phyloP scores from a whole-genome alignment of 2,797 vertebrate species.

The Coendou prehensilis region DNA sequence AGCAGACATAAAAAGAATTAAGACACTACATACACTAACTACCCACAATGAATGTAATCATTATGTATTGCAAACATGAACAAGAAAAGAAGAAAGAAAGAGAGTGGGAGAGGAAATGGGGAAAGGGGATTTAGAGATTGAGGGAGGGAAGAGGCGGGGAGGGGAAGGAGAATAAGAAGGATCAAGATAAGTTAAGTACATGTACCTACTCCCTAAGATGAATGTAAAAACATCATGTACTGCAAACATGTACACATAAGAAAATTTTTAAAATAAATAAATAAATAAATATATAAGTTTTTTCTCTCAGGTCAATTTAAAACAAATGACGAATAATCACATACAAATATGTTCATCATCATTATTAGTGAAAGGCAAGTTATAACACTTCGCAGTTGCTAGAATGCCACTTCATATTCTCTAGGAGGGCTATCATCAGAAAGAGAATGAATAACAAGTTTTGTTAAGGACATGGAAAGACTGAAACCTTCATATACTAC shows the following conservation, averaged over 20 bases:
- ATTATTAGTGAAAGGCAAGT: conserved; percentile 2
- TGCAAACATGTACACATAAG: not conserved
- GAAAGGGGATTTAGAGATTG: not conserved
- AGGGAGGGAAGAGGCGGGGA: not conserved
- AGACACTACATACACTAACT: not conserved
- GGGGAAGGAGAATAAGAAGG: not conserved
- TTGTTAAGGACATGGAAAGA: not conserved
- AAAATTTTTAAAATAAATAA: not conserved
- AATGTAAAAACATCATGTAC: not conserved
- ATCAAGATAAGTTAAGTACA: not conserved
- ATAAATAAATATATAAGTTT: not conserved
- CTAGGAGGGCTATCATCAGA: not conserved
- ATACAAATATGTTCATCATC: not conserved
- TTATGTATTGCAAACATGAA: not conserved
- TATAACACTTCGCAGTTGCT: not conserved
- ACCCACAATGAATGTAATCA: not conserved
- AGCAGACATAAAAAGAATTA: not conserved
- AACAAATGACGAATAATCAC: not conserved
- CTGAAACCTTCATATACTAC: not conserved
- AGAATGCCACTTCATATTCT: not conserved
- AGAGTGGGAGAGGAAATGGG: no score
- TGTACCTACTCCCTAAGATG: not conserved
- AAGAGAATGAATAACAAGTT: not conserved
- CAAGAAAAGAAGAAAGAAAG: not conserved
- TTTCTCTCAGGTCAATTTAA: not conserved